These are phyloP conservation scores for Synanthedon myopaeformis DNA, from an alignment of 2,888 invertebrate genomes.

Conservation along the genomic window DNA sequence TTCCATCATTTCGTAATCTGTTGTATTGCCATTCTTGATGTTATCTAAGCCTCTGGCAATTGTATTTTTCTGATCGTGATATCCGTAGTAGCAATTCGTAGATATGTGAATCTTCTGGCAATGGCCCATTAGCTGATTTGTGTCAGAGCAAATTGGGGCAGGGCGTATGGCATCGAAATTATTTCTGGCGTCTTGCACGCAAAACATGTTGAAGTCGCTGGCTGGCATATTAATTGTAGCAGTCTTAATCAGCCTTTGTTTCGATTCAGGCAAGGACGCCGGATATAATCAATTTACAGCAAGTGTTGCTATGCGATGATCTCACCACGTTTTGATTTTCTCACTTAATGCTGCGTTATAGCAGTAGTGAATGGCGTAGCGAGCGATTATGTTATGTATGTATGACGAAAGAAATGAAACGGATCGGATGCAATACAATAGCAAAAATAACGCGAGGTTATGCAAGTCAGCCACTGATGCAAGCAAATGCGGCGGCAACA, in stretches of 20 bases:
- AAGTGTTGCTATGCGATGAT: neutral
- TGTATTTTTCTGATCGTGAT: conserved; percentile 40
- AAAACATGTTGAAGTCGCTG: conserved; percentile 46
- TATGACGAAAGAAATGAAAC: neutral
- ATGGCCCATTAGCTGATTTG: conserved; percentile 46
- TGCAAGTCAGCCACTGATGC: too few relatives aligned
- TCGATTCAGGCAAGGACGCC: neutral
- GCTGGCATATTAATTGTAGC: conserved; percentile 40
- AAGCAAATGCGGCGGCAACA: too few relatives aligned
- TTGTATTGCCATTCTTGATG: neutral
- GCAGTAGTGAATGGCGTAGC: neutral
- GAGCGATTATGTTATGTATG: neutral
- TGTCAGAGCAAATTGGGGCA: conserved; percentile 47
- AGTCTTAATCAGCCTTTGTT: neutral
- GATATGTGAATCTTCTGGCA: conserved; percentile 60
- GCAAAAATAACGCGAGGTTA: neutral
- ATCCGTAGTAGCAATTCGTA: conserved; percentile 67
- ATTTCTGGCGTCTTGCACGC: conserved; percentile 54
- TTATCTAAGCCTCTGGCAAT: conserved; percentile 11
- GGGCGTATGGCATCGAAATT: conserved; percentile 60
- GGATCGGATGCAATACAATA: neutral
- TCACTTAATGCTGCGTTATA: neutral
- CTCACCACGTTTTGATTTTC: neutral
- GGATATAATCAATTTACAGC: neutral
- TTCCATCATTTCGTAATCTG: conserved; percentile 57